These are phyloP conservation scores for Nestor notabilis DNA, from an alignment of 2,113 vertebrate genomes.

Conservation along the genomic window DNA sequence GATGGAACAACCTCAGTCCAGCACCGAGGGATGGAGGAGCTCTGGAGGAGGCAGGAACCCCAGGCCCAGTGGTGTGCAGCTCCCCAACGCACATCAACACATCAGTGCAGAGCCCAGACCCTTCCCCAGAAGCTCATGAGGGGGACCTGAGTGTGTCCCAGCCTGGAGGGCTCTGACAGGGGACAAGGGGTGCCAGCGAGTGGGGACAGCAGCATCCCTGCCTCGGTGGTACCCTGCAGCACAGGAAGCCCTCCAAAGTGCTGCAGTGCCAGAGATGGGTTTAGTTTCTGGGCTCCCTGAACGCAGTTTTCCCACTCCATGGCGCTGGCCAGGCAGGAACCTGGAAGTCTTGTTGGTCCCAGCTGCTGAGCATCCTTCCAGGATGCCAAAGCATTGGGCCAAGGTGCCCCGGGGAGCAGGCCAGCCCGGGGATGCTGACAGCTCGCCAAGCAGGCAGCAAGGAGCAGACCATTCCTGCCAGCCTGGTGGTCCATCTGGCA, in stretches of 20 bases:
- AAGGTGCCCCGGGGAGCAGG: rapidly evolving
- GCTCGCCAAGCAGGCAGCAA: neutral
- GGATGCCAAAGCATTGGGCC: neutral
- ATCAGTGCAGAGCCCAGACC: neutral
- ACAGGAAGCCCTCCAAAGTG: neutral
- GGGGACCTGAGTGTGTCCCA: neutral
- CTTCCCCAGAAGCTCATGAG: rapidly evolving
- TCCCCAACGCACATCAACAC: neutral
- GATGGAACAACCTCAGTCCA: rapidly evolving
- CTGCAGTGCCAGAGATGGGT: neutral
- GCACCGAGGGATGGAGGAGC: rapidly evolving
- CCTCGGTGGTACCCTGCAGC: neutral
- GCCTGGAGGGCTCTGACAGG: neutral
- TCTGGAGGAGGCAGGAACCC: neutral
- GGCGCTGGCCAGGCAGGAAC: neutral
- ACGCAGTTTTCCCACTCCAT: neutral
- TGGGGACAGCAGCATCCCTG: neutral
- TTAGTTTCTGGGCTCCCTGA: neutral
- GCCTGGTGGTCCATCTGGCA: conserved; percentile 1
- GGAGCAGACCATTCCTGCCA: conserved; percentile 16
- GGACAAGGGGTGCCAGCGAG: rapidly evolving
- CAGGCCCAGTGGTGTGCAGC: rapidly evolving
- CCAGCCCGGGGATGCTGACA: neutral
- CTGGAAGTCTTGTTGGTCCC: neutral
- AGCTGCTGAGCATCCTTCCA: neutral